phyloP scores from a whole-genome alignment of 2,113 vertebrate species.

The Melanostigma gelatinosum region DNA sequence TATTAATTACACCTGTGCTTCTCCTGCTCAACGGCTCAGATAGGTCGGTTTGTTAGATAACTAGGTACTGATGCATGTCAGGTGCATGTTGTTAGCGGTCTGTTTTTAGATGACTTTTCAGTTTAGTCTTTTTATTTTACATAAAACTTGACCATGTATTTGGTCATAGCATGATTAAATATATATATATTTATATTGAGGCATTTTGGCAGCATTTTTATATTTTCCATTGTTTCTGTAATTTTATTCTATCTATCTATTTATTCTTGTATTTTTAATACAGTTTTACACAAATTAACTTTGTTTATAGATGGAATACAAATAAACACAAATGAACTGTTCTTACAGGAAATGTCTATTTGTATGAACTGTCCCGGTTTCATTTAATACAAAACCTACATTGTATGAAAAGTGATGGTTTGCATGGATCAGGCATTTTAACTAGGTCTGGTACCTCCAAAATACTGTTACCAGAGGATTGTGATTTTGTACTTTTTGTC shows the following conservation, averaged over 20 bases:
- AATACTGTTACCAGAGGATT: neutral
- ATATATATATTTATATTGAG: neutral
- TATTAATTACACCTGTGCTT: conserved; percentile 25
- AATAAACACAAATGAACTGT: neutral
- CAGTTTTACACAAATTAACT: neutral
- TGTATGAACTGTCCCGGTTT: neutral
- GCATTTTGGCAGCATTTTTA: neutral
- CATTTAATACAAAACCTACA: neutral
- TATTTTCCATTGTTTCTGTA: neutral
- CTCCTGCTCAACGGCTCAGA: neutral
- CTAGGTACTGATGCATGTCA: neutral
- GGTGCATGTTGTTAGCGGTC: neutral
- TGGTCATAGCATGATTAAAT: neutral
- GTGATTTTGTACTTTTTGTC: neutral
- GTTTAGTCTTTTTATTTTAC: neutral
- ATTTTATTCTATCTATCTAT: neutral
- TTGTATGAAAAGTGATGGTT: neutral
- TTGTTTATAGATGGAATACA: neutral
- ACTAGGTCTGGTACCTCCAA: neutral
- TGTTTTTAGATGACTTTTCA: conserved; percentile 4
- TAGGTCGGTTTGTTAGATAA: neutral
- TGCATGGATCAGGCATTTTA: neutral
- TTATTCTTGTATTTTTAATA: neutral
- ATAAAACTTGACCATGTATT: neutral
- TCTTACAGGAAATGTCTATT: neutral